Evolutionary conservation across 2,888 invertebrate genomes (phyloP).

Genomic region (Melinaea menophilus): DNA sequence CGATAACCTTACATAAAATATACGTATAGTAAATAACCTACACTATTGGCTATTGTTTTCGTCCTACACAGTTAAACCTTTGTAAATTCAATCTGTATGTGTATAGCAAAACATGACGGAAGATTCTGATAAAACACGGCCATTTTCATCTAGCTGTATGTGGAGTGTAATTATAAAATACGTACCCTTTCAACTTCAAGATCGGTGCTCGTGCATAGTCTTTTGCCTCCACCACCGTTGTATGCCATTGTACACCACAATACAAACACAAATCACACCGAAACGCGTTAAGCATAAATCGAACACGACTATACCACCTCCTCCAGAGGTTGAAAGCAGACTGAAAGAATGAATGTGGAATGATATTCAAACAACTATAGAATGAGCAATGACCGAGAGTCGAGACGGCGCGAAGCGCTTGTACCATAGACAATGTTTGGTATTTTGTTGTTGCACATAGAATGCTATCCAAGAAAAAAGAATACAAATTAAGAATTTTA

Average conservation of each 20-base stretch:
- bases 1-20: constrained; percentile 46
- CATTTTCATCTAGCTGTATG: constrained; percentile 64
- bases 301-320: constrained; percentile 50
- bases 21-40: constrained; percentile 26
- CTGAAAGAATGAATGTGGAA: constrained; percentile 61
- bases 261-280: constrained; percentile 76
- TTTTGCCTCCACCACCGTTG: constrained; percentile 82
- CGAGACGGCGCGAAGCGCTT: constrained; percentile 32
- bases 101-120: constrained; percentile 53
- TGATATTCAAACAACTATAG: constrained; percentile 36
- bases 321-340: constrained; percentile 58
- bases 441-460: neutral
- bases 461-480: neutral
- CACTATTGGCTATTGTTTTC: constrained; percentile 8
- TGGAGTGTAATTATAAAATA: constrained; percentile 46
- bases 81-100: constrained; percentile 14
- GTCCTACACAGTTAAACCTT: constrained; percentile 11
- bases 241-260: constrained; percentile 84
- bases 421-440: constrained; percentile 25
- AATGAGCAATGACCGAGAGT: constrained; percentile 34
- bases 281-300: constrained; percentile 59
- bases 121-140: constrained; percentile 67
- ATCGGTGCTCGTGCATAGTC: constrained; percentile 74
- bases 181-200: constrained; percentile 75
- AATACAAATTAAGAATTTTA: too few species aligned